Evolutionary conservation across 2,888 invertebrate genomes (phyloP).

Genomic region (Platycheirus albimanus): DNA sequence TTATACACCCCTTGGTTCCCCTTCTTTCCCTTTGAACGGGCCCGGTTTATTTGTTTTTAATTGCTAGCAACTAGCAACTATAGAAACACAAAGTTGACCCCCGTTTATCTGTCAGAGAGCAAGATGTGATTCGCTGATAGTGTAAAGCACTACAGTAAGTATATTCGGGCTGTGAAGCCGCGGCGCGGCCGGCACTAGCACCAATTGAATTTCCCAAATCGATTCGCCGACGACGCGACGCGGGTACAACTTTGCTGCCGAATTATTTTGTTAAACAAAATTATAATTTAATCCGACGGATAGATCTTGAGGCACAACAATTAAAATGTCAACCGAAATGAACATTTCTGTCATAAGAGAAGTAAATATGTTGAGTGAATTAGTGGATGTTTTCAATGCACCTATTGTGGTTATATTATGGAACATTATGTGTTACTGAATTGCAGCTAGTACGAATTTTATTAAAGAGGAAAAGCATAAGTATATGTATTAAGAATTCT

Average conservation of each 20-base stretch:
- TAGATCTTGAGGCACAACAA: slow-evolving; percentile 53
- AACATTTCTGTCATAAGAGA: not conserved
- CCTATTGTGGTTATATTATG: too few species aligned
- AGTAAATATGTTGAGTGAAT: not conserved
- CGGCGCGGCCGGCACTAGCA: not conserved
- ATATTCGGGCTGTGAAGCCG: slow-evolving; percentile 3
- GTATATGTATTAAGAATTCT: too few species aligned
- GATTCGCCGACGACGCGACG: not conserved
- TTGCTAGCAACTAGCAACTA: slow-evolving; percentile 40
- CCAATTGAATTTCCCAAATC: slow-evolving; percentile 35
- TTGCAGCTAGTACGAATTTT: too few species aligned
- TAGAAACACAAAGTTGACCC: slow-evolving; percentile 40
- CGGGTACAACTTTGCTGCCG: not conserved
- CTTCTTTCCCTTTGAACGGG: not conserved
- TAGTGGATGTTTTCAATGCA: too few species aligned
- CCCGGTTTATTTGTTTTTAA: slow-evolving; percentile 64
- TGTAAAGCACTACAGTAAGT: not conserved
- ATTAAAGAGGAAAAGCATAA: too few species aligned
- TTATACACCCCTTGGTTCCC: too few species aligned
- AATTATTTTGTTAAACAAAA: slow-evolving; percentile 51
- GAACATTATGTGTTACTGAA: too few species aligned
- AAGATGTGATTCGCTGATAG: slow-evolving; percentile 48
- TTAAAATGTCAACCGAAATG: slow-evolving; percentile 58
- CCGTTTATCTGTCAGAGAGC: slow-evolving; percentile 17
- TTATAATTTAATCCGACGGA: slow-evolving; percentile 43